Evolutionary conservation across 2,888 invertebrate species (phyloP).

Genomic region (Lepidochitona cinerea): DNA sequence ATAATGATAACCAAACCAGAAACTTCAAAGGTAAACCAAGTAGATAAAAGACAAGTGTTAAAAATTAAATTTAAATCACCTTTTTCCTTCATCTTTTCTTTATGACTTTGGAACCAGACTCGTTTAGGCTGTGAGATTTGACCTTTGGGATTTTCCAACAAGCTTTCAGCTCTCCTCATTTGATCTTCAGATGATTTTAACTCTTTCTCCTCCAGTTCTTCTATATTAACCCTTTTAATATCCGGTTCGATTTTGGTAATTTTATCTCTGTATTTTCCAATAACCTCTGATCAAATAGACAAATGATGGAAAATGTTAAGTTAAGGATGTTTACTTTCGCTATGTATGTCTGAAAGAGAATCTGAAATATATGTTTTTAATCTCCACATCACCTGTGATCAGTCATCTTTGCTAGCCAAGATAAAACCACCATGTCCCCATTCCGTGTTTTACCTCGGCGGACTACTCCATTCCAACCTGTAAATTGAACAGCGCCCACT

Average conservation of each 20-base stretch:
- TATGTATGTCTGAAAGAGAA: no score
- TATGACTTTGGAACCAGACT: constrained; percentile 88
- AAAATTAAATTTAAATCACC: no score
- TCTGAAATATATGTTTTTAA: no score
- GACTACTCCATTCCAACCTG: no score
- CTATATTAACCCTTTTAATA: constrained; percentile 82
- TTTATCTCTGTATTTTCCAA: constrained; percentile 86
- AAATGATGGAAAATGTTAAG: not conserved
- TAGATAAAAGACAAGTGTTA: no score
- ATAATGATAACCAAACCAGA: no score
- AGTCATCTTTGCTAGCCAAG: no score
- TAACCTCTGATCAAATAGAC: constrained; percentile 77
- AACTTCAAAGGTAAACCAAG: no score
- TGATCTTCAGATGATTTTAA: constrained; percentile 90
- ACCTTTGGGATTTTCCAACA: constrained; percentile 74
- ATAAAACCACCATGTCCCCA: no score
- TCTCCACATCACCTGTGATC: no score
- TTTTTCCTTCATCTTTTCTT: constrained; percentile 80
- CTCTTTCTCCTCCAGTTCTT: constrained; percentile 86
- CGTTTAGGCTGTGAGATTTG: constrained; percentile 60
- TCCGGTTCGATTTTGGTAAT: constrained; percentile 83
- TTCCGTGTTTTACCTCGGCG: no score
- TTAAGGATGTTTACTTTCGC: not conserved
- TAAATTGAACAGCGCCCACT: no score
- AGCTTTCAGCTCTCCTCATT: constrained; percentile 79